Percentiles rank a stretch among this genome's conserved stretches.
phyloP scores from a whole-genome alignment of 2,888 invertebrate species.

The Brachyptera putata region DNA sequence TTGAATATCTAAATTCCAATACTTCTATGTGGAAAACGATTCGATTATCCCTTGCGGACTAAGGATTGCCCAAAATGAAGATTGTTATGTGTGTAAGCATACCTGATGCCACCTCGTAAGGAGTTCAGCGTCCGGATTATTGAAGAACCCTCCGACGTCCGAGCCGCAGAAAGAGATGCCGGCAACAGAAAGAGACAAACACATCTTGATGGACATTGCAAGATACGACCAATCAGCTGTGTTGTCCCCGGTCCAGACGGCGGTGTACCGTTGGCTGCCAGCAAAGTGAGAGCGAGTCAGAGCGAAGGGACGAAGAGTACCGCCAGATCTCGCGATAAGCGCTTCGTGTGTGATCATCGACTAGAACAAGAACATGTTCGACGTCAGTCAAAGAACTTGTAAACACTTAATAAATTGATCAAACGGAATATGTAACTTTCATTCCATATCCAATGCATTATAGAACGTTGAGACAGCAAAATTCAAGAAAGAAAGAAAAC shows the following conservation, averaged over 20 bases:
- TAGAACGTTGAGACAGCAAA: too few species aligned
- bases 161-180: constrained; percentile 93
- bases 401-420: too few species aligned
- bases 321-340: constrained; percentile 55
- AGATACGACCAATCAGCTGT: constrained; percentile 92
- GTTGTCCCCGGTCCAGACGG: constrained; percentile 99
- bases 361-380: constrained; percentile 44
- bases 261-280: constrained; percentile 85
- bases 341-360: constrained; percentile 61
- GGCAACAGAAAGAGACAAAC: constrained; percentile 76
- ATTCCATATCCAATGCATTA: too few species aligned
- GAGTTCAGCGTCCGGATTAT: constrained; percentile 88
- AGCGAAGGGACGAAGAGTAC: constrained; percentile 82
- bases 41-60: too few species aligned
- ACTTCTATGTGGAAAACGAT: too few species aligned
- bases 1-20: too few species aligned
- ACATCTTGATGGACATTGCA: constrained; percentile 84
- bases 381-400: too few species aligned
- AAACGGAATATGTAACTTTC: too few species aligned
- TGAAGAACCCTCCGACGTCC: constrained; percentile 98
- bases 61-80: too few species aligned
- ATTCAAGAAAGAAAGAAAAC: too few species aligned
- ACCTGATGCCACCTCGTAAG: constrained; percentile 95
- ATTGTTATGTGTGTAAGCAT: constrained; percentile 31
- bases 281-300: constrained; percentile 86